A percentile compares a stretch with the other conserved stretches of the same genome.
These are phyloP conservation scores for Clarias gariepinus DNA, from an alignment of 2,113 vertebrate genomes.

Conservation along the genomic window DNA sequence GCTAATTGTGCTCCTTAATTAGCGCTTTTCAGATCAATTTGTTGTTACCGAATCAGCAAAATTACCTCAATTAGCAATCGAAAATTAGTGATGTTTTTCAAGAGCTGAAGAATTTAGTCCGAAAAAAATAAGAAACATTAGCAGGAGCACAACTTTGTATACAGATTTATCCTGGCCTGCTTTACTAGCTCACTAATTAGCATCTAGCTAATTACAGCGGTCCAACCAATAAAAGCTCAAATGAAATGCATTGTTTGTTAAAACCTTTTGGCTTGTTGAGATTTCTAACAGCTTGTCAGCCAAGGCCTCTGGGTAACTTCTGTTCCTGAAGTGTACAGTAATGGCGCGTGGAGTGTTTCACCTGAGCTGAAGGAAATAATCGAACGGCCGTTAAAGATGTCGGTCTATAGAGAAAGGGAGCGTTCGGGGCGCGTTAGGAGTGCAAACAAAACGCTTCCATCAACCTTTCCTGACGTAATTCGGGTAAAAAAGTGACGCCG, in stretches of 20 bases:
- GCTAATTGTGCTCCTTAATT: neutral
- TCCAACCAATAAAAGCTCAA: neutral
- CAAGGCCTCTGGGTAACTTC: slow-evolving; percentile 4
- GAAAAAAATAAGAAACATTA: neutral
- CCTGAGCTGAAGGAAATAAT: neutral
- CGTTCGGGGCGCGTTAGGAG: neutral
- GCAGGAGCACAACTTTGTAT: neutral
- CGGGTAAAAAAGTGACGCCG: neutral
- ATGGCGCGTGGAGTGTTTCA: no score
- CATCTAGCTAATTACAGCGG: neutral
- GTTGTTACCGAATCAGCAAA: neutral
- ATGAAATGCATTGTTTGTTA: neutral
- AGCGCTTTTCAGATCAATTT: neutral
- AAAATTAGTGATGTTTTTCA: neutral
- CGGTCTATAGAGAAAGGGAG: neutral
- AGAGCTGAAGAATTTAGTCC: neutral
- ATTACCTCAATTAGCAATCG: neutral
- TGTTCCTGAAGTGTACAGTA: neutral
- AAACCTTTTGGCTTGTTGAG: no score
- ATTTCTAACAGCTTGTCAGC: neutral
- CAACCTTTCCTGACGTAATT: neutral
- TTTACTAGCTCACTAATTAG: neutral
- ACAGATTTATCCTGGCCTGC: neutral
- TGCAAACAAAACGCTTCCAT: neutral
- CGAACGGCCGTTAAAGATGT: neutral